These are phyloP conservation scores for Apocrypta bakeri DNA, from an alignment of 1,140 invertebrate species.

Conservation along the genomic window DNA sequence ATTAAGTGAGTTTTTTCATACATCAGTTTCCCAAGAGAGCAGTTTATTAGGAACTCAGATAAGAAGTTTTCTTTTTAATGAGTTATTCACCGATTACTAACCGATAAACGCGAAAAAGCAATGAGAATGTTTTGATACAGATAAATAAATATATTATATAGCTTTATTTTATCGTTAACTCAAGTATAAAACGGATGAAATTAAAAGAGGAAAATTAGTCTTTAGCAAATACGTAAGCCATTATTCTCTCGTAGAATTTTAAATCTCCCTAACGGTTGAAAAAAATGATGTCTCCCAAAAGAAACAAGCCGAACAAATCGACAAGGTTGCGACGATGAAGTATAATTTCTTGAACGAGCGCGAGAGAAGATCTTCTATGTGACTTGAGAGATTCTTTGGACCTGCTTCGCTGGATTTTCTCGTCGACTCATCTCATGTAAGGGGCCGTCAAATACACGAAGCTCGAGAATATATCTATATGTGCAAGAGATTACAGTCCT, in stretches of 20 bases:
- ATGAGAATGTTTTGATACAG: too few relatives aligned
- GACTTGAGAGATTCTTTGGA: neutral
- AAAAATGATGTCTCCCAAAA: neutral
- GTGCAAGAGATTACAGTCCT: slow-evolving; percentile 25
- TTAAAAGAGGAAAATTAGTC: neutral
- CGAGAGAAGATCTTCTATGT: neutral
- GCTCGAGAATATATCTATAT: slow-evolving; percentile 6
- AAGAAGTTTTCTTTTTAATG: neutral
- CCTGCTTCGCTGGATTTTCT: slow-evolving; percentile 40
- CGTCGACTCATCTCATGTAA: slow-evolving; percentile 40
- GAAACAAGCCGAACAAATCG: slow-evolving; percentile 30
- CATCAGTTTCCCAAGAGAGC: neutral
- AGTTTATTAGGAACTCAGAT: slow-evolving; percentile 19
- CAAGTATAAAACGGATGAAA: neutral
- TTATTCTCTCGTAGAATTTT: neutral
- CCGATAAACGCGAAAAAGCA: too few relatives aligned
- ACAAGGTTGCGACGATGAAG: slow-evolving; percentile 7
- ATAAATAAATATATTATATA: too few relatives aligned
- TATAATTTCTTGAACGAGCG: slow-evolving; percentile 15
- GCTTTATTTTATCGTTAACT: too few relatives aligned
- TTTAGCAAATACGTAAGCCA: slow-evolving; percentile 20
- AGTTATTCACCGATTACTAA: too few relatives aligned
- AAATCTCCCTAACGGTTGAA: neutral
- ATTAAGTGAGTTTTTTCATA: neutral
- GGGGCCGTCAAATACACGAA: slow-evolving; percentile 2